phyloP scores from a whole-genome alignment of 1,140 invertebrate species.

The Pachyrhynchus sulphureomaculatus region DNA sequence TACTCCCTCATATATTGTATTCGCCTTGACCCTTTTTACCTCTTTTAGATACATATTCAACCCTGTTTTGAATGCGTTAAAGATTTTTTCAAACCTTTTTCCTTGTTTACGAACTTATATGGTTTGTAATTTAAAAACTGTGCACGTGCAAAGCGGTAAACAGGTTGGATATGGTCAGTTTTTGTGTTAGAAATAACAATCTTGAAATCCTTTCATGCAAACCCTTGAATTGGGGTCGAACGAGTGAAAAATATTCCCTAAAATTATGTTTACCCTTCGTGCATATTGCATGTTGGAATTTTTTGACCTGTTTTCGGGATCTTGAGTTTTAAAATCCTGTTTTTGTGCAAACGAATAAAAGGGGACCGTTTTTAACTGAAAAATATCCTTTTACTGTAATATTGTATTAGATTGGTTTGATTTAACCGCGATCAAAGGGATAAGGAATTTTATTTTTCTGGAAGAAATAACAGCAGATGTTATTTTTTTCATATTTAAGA shows the following conservation, averaged over 20 bases:
- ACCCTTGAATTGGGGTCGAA: constrained; percentile 16
- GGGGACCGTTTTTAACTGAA: constrained; percentile 19
- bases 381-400: constrained; percentile 25
- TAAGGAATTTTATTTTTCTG: constrained; percentile 22
- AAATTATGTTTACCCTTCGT: not conserved
- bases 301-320: constrained; percentile 26
- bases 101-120: not conserved
- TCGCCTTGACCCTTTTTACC: constrained; percentile 36
- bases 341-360: constrained; percentile 37
- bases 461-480: constrained; percentile 12
- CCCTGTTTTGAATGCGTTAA: not conserved
- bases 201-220: constrained; percentile 1
- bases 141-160: constrained; percentile 26
- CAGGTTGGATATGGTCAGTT: constrained; percentile 41
- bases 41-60: constrained; percentile 15
- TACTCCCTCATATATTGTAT: constrained; percentile 30
- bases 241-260: not conserved
- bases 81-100: not conserved
- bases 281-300: constrained; percentile 12
- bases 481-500: not conserved
- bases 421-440: not conserved
- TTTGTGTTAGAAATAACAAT: constrained; percentile 15
- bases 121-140: not conserved
- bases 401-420: constrained; percentile 14
- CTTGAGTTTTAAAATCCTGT: constrained; percentile 2